Conservation (phyloP, 2,113 vertebrate genomes). For the Corvus cornix region DNA sequence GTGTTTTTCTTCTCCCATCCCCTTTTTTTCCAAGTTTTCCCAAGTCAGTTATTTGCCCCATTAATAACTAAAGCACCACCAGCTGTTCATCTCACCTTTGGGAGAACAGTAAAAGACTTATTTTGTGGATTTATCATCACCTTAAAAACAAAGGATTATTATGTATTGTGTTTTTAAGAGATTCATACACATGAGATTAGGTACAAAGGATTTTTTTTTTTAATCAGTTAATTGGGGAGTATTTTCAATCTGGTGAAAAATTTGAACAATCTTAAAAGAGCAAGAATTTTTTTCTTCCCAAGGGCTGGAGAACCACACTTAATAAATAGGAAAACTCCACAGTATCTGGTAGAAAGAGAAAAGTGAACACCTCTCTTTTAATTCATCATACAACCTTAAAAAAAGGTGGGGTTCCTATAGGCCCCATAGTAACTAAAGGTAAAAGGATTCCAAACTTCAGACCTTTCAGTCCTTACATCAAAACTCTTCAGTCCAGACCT, state of each 20-base stretch:
- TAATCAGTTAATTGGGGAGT: not conserved
- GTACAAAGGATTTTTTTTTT: not conserved
- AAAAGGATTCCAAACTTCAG: not conserved
- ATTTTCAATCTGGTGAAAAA: not conserved
- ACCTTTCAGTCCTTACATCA: not conserved
- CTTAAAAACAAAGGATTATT: not conserved
- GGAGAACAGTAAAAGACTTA: not conserved
- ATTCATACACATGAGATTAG: not conserved
- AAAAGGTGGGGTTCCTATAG: not conserved
- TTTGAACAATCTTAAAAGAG: not conserved
- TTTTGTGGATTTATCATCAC: not conserved
- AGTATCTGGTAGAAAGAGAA: not conserved
- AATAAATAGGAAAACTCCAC: not conserved
- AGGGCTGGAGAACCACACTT: not conserved
- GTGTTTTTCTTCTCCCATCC: not conserved
- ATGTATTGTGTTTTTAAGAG: not conserved
- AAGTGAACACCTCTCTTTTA: not conserved
- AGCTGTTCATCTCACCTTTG: not conserved
- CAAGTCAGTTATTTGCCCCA: not conserved
- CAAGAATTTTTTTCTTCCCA: not conserved
- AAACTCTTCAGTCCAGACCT: constrained; percentile 1
- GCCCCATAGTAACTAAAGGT: not conserved
- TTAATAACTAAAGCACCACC: not conserved
- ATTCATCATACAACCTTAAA: not conserved
- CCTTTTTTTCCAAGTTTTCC: not conserved